These are phyloP conservation scores for Falco rusticolus DNA, from an alignment of 2,797 vertebrate species.

Conservation along the genomic window DNA sequence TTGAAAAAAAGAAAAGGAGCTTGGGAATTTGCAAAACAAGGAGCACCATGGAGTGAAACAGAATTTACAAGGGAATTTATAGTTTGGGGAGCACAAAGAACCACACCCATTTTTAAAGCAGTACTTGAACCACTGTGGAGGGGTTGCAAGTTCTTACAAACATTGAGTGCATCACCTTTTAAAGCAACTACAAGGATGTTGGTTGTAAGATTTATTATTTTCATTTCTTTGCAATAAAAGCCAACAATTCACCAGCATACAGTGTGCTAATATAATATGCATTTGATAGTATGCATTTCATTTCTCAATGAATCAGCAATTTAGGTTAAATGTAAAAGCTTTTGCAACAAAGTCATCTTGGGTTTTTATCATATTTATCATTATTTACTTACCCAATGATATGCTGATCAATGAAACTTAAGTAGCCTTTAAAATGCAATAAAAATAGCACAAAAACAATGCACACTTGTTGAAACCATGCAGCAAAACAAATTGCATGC, in stretches of 20 bases:
- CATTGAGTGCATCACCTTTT: constrained; percentile 21
- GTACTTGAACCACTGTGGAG: constrained; percentile 29
- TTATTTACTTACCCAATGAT: constrained; percentile 59
- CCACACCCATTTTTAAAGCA: constrained; percentile 24
- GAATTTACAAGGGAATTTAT: constrained; percentile 69
- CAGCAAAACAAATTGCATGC: constrained; percentile 80
- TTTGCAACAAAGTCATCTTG: constrained; percentile 34
- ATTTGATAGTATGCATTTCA: constrained; percentile 30
- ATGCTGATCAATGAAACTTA: constrained; percentile 63
- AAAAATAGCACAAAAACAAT: constrained; percentile 62
- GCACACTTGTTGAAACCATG: constrained; percentile 72
- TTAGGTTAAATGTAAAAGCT: not conserved
- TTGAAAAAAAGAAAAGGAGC: constrained; percentile 7
- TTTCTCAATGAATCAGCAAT: constrained; percentile 36
- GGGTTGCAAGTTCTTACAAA: constrained; percentile 22
- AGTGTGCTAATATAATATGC: not conserved
- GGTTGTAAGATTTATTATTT: not conserved
- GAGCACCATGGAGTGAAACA: constrained; percentile 58
- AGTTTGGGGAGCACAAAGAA: constrained; percentile 28
- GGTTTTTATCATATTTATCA: constrained; percentile 33
- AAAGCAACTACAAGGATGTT: constrained; percentile 18
- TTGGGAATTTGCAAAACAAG: constrained; percentile 55
- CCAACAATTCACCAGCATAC: constrained; percentile 15
- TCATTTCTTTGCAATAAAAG: constrained; percentile 27
- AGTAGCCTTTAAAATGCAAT: constrained; percentile 66